phyloP scores from a whole-genome alignment of 2,113 vertebrate genomes.

The Stigmatopora nigra region DNA sequence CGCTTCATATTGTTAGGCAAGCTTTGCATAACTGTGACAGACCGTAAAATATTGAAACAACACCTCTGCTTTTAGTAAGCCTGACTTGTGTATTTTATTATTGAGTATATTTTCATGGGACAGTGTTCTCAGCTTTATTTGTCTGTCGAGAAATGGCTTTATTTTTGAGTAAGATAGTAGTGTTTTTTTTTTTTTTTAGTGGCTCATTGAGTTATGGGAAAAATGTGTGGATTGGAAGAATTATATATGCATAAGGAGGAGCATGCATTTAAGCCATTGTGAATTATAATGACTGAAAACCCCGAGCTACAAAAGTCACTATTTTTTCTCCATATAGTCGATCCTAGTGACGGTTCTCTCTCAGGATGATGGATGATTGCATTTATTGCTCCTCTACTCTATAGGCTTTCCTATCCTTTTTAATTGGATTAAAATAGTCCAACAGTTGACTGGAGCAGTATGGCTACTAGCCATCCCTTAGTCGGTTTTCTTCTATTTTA shows the following conservation, averaged over 20 bases:
- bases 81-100: conserved; percentile 20
- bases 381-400: conserved; percentile 40
- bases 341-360: conserved; percentile 32
- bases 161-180: conserved; percentile 30
- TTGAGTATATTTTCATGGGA: conserved; percentile 21
- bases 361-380: conserved; percentile 49
- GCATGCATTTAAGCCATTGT: neutral
- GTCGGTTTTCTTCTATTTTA: conserved; percentile 49
- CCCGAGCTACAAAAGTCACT: conserved; percentile 19
- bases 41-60: conserved; percentile 59
- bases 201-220: conserved; percentile 27
- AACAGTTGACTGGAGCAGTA: conserved; percentile 38
- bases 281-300: conserved; percentile 5
- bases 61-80: conserved; percentile 38
- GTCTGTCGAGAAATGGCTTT: conserved; percentile 4
- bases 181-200: neutral
- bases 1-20: conserved; percentile 54
- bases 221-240: conserved; percentile 8
- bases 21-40: conserved; percentile 56
- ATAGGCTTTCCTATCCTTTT: conserved; percentile 37
- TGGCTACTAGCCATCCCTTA: conserved; percentile 37
- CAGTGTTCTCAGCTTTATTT: conserved; percentile 20
- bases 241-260: neutral
- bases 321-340: conserved; percentile 24
- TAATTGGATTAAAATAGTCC: conserved; percentile 61